Evolutionary conservation across 2,113 vertebrate species (phyloP), one percentile per base, ranked within the genome.

Genomic region (Pavo muticus): DNA sequence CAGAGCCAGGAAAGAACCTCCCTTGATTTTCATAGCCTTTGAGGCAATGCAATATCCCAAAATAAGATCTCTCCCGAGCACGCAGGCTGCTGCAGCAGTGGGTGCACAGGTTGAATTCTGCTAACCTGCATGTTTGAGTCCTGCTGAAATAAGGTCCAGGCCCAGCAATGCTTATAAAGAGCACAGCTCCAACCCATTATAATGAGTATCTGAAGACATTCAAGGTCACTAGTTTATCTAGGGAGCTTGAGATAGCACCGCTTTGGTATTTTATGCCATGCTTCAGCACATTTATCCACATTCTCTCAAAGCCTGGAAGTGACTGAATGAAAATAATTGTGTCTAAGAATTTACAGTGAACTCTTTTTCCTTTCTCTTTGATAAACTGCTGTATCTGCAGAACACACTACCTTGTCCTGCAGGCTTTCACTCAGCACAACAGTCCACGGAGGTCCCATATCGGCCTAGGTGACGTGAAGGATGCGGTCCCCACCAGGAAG

Each of bases 41-140:
- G 68, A 76, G 57, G 59, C 32, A 61, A 64, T 19, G 40, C 50
- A 70, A 65, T 32, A 76, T 14, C 75, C 45, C 45, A 73, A 82
- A 71, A 32, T n/a, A 14, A 71, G 72, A 82, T 0, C 52, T 48
- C n/a, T 47, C n/a, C 68, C 0, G 3, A 76, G 45, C 20, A 27
- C n/a, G 29, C 10, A 24, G 45, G 24, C 71, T 42, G 52, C 71
- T 56, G 37, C 37, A 69, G 57, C 63, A 75, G 52, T 1, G 2
- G 25, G 19, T 47, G 32, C 57, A 52, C 40, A 69, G 63, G 44
- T 2, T 76, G 59, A 69, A 35, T 50, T 52, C 12, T 79, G 44
- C n/a, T 44, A 29, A 72, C n/a, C 37, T 29, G 47, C 2, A 0
- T 30, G n/a, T 67, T 35, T 0, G 0, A 75, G 47, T 37, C 11